Base-by-base conservation (phyloP, 2,113 vertebrate genomes). In the Poeciliopsis occidentalis region DNA sequence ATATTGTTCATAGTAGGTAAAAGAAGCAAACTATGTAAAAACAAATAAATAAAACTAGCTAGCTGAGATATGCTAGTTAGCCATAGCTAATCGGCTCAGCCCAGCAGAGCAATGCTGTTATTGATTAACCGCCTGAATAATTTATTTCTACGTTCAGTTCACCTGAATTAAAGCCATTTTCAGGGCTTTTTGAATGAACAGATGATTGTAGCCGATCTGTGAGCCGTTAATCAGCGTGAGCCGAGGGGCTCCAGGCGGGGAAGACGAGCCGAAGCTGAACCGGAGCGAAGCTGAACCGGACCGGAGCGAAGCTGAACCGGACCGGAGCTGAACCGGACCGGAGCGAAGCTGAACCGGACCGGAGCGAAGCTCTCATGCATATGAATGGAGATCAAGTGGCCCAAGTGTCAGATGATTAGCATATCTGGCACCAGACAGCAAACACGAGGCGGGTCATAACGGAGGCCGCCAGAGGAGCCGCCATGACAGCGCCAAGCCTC, bases 351-450 rank as follows among this genome's bases (percentile, higher is more conserved):
- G 75, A 73, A 82, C 69, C 29, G 60, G 77, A 67, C 27, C 27
- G 27, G 27, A 27, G 22, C 0, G 15, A 67, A 44, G 44, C 32
- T 44, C 37, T 26, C 66, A 3, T 84, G 76, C 76, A 82, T 84
- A 39, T 75, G n/a, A 77, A 82, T 84, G 70, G 64, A 51, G 8
- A 67, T 11, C 0, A 5, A 0, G 2, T 24, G 64, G 29, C 68
- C 75, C 4, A 17, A 0, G 66, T 75, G 76, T 67, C 76, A 65
- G 47, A 71, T 62, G 13, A 86, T 77, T 86, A 71, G 32, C 76
- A 74, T 78, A 54, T 64, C 26, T 41, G 30, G 0, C 47, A 27
- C 60, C 64, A 47, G 10, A 6, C 67, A 32, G 62, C 10, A 69
- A 62, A 66, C 2, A 73, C 2, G 0, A 32, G 24, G 15, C 12